Evolutionary conservation across 2,113 vertebrate species (phyloP), one percentile per base, ranked within the genome.

Genomic region (Enhydra lutris): DNA sequence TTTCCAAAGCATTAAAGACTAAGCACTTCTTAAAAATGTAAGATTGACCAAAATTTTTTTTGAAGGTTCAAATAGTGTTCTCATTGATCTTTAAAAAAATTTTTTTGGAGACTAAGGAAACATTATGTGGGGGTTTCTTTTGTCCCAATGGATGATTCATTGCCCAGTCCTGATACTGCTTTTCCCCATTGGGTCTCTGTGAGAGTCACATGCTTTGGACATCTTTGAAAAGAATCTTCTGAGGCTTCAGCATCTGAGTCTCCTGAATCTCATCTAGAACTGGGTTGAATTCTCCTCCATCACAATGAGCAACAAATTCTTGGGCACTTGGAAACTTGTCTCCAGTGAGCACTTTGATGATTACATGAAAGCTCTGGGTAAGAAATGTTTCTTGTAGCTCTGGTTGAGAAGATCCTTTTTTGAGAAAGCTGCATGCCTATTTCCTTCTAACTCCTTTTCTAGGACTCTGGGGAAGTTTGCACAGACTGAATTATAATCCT

Each of bases 351-450:
- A 99, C 95, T 99, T 99, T 95, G 99, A 99, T 94, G 99, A 99
- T 87, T 99, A 99, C 97, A 99, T 99, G 99, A 99, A 99, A 95
- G 99, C 99, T 96, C 87, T 99, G 57, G 99, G 99, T 99, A 98
- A 98, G 99, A 97, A 95, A 42, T n/a, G 0, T 7, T 97, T 2
- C 74, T 52, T 69, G 2, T 67, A 61, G 42, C 63, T 89, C 14
- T 74, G 55, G 13, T 21, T 87, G 6, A 26, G 15, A 52, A 61
- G 26, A 65, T 34, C 3, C 31, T 29, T 73, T 73, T 81, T 21
- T 71, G 23, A 81, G 76, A 92, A 91, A 17, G 13, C 47, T 78
- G 10, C 15, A 10, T 63, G 47, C 4, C 26, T 81, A 13, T 93
- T 91, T 69, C 59, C 36, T 69, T 95, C 42, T 91, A 63, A 61